Evolutionary conservation across 1,140 invertebrate species (phyloP).

Genomic region (Parasteatoda tepidariorum): DNA sequence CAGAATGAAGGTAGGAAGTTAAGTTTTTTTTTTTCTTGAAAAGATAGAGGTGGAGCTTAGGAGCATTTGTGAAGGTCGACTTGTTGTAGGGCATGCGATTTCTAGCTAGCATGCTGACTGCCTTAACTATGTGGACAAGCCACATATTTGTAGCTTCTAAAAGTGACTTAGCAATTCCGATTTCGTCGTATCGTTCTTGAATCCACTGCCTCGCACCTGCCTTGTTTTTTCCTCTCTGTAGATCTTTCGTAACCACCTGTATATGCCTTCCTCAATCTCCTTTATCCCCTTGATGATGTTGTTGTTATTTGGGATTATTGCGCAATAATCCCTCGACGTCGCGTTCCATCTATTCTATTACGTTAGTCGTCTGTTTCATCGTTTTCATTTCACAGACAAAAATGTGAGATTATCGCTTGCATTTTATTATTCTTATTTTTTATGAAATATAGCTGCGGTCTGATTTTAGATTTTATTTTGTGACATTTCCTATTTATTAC

Average conservation of each 20-base stretch:
- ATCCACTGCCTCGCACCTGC: constrained; percentile 29
- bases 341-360: background rate
- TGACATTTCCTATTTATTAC: no score
- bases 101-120: constrained; percentile 11
- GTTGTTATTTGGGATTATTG: constrained; percentile 30
- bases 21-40: constrained; percentile 7
- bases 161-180: constrained; percentile 37
- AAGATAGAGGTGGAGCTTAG: constrained; percentile 46
- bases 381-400: no score
- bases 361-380: no score
- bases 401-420: no score
- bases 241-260: constrained; percentile 45
- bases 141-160: constrained; percentile 53
- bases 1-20: constrained; percentile 7
- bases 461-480: no score
- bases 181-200: background rate
- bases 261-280: background rate
- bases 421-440: no score
- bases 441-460: no score
- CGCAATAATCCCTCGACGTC: background rate
- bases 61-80: constrained; percentile 53
- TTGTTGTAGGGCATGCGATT: constrained; percentile 13
- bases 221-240: constrained; percentile 11
- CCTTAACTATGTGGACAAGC: constrained; percentile 26
- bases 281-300: constrained; percentile 20